Percentiles rank a stretch among this genome's conserved stretches.
Conservation (phyloP, 2,888 invertebrate species). For the Patella caerulea region DNA sequence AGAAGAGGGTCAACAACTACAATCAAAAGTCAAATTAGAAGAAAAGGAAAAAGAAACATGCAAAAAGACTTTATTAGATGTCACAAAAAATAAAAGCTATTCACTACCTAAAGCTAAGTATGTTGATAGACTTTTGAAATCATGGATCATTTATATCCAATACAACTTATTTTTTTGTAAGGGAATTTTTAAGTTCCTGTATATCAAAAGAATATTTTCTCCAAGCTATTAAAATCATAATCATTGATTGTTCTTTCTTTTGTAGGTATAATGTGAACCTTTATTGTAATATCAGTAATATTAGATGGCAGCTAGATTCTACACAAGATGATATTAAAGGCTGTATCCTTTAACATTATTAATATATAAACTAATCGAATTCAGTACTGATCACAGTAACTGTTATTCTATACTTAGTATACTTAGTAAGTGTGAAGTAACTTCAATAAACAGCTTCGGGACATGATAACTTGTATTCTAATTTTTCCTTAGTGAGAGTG, state of each 20-base stretch:
- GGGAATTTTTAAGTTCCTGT: no score
- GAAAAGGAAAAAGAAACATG: constrained; percentile 31
- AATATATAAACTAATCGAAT: no score
- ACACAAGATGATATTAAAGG: constrained; percentile 54
- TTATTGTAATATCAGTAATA: constrained; percentile 51
- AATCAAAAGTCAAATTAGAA: constrained; percentile 24
- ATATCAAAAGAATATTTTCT: no score
- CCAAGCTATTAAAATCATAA: no score
- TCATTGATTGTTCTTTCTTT: constrained; percentile 12
- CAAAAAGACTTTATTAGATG: constrained; percentile 34
- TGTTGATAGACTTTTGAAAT: background rate
- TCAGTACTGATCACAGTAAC: no score
- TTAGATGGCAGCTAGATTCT: constrained; percentile 57
- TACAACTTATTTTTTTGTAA: no score
- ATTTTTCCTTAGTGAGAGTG: no score
- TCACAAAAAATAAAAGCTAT: constrained; percentile 40
- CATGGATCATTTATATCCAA: no score
- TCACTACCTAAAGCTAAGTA: constrained; percentile 47
- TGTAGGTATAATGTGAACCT: constrained; percentile 56
- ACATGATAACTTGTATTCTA: no score
- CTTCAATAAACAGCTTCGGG: no score
- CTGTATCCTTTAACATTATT: constrained; percentile 58
- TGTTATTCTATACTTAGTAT: no score
- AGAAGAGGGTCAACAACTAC: constrained; percentile 30
- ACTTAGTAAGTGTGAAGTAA: no score